Percentiles rank a stretch among this genome's conserved stretches.
These are phyloP conservation scores for Pleuronectes platessa DNA, from an alignment of 2,113 vertebrate species.

Conservation along the genomic window DNA sequence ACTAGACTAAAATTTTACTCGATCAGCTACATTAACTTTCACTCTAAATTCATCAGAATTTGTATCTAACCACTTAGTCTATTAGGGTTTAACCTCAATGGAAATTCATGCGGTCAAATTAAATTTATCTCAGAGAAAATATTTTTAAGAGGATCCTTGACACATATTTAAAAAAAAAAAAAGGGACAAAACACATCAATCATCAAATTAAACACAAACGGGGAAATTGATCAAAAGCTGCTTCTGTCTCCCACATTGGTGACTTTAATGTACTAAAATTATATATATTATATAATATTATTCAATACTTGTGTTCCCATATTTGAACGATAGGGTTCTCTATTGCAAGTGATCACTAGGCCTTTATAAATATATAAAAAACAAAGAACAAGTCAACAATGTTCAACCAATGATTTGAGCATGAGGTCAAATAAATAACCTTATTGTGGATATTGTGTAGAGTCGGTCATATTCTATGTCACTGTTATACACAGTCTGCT, in stretches of 20 bases:
- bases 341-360: neutral
- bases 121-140: neutral
- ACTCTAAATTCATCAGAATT: neutral
- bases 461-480: neutral
- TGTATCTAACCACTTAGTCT: neutral
- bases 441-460: neutral
- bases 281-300: neutral
- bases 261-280: no score
- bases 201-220: no score
- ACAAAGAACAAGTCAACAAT: neutral
- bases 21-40: neutral
- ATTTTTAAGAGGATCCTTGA: neutral
- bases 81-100: no score
- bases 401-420: neutral
- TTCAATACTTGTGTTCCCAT: neutral
- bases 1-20: neutral
- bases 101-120: neutral
- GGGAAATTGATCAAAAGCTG: no score
- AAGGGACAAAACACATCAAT: neutral
- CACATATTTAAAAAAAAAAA: neutral
- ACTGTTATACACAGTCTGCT: neutral
- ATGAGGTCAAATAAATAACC: neutral
- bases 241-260: no score
- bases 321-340: neutral
- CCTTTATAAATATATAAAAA: neutral